phyloP scores from a whole-genome alignment of 2,888 invertebrate species.

The Thymelicus acteon region DNA sequence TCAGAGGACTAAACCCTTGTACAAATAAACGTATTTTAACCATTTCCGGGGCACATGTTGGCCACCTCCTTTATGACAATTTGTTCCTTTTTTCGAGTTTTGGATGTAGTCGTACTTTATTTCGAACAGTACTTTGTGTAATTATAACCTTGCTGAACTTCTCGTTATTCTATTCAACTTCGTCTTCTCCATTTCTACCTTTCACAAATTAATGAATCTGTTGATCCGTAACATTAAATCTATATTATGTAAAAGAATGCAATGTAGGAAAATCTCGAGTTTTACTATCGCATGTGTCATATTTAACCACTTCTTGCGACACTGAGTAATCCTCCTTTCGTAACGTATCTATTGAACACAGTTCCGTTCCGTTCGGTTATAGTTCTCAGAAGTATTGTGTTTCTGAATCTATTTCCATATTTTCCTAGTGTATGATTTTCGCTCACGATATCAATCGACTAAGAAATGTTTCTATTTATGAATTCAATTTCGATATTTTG shows the following conservation, averaged over 20 bases:
- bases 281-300: conserved; percentile 33
- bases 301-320: conserved; percentile 35
- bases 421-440: conserved; percentile 14
- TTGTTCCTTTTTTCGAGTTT: not conserved
- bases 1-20: too few species aligned
- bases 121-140: too few species aligned
- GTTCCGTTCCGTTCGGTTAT: conserved; percentile 19
- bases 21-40: too few species aligned
- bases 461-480: not conserved
- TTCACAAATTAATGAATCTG: not conserved
- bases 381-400: conserved; percentile 35
- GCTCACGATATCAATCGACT: conserved; percentile 11
- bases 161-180: too few species aligned
- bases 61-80: not conserved
- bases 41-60: too few species aligned
- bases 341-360: conserved; percentile 27
- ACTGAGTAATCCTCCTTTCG: conserved; percentile 24
- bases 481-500: not conserved
- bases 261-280: conserved; percentile 31
- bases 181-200: not conserved
- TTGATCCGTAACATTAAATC: not conserved
- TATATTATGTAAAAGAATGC: conserved; percentile 1
- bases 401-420: conserved; percentile 34
- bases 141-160: too few species aligned
- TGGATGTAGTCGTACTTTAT: too few species aligned